Conservation (phyloP, 2,113 vertebrate genomes). For the Taxidea taxus region DNA sequence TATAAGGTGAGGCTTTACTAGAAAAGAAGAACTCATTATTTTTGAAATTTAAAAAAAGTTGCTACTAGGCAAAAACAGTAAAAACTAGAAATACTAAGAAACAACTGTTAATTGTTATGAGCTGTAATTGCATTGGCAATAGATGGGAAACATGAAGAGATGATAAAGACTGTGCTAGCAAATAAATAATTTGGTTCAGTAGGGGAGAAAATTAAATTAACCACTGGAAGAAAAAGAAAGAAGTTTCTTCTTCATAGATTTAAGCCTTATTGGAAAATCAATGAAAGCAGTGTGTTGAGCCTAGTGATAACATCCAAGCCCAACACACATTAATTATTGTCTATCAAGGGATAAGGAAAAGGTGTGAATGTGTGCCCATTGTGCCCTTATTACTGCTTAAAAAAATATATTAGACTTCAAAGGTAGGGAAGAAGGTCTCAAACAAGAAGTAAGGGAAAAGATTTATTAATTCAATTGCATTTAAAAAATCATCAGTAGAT, state of each 20-base stretch:
- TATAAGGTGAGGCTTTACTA: not conserved
- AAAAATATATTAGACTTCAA: not conserved
- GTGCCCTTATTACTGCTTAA: not conserved
- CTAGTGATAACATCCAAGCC: conserved; percentile 10
- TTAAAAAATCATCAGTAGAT: not conserved
- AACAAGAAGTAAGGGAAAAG: not conserved
- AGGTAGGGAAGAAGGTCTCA: not conserved
- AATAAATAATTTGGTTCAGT: conserved; percentile 57
- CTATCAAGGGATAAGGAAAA: not conserved
- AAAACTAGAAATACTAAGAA: not conserved
- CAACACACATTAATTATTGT: conserved; percentile 14
- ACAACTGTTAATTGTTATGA: conserved; percentile 1
- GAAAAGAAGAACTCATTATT: not conserved
- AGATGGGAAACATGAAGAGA: conserved; percentile 3
- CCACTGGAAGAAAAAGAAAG: conserved; percentile 37
- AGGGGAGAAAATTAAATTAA: conserved; percentile 62
- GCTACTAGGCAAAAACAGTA: not conserved
- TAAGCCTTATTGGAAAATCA: conserved; percentile 63
- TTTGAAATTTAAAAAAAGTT: not conserved
- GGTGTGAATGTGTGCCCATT: not conserved
- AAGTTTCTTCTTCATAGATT: conserved; percentile 45
- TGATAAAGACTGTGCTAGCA: conserved; percentile 42
- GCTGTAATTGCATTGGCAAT: conserved; percentile 2
- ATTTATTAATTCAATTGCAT: not conserved
- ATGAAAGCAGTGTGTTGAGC: not conserved